Percentiles rank a stretch among this genome's conserved stretches.
Conservation (phyloP, 2,797 vertebrate genomes). For the Micrastur ruficollis region DNA sequence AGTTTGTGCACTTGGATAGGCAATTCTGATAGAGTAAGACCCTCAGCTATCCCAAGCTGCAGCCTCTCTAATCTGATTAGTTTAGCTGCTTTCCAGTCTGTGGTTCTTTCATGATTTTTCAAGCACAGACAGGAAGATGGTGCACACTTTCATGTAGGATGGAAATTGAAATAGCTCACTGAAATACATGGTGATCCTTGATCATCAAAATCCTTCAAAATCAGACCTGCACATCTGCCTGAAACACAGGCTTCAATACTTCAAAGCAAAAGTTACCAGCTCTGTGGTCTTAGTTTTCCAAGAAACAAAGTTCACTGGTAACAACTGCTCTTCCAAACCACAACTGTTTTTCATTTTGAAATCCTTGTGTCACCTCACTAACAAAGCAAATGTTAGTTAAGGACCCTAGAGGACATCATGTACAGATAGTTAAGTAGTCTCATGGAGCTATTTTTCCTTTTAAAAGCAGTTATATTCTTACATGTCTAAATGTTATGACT, state of each 20-base stretch:
- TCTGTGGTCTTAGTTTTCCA: neutral
- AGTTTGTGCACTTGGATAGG: neutral
- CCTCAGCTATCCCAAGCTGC: neutral
- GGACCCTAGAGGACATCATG: neutral
- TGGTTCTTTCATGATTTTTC: neutral
- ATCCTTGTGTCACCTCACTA: neutral
- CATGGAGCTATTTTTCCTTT: constrained; percentile 5
- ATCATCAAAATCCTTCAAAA: neutral
- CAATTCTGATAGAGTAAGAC: neutral
- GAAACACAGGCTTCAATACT: neutral
- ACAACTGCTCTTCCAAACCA: neutral
- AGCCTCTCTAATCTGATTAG: neutral
- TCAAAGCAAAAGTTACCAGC: neutral
- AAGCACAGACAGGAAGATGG: neutral
- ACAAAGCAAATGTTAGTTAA: neutral
- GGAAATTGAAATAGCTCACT: neutral
- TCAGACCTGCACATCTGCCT: neutral
- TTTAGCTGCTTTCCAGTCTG: neutral
- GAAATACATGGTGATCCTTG: neutral
- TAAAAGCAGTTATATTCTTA: neutral
- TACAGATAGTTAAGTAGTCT: neutral
- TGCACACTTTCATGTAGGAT: neutral
- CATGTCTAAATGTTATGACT: constrained; percentile 33
- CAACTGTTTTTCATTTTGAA: neutral
- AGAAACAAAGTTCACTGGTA: neutral